Base-by-base conservation (phyloP, 2,797 vertebrate species). In the Emydoidea blandingii region DNA sequence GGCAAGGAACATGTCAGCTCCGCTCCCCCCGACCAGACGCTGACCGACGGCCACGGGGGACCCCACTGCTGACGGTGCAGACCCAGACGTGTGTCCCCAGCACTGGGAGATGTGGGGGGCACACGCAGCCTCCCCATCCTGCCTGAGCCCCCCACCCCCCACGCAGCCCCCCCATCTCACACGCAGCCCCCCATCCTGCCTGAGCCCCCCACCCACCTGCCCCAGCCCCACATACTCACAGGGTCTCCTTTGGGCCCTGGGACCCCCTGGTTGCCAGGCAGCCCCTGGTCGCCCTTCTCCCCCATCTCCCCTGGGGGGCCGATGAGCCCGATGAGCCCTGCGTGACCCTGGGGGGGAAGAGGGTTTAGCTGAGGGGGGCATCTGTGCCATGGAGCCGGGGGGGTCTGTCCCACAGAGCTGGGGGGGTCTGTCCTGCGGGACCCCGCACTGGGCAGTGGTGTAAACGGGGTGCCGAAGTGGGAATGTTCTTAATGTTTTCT, bases 211-310 rank as follows among this genome's bases (percentile, higher is more conserved):
- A 44, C 68, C 29, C 52, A 47, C 79, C 52, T 27, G 6, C 76
- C 52, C 56, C 47, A 59, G 41, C 53, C n/a, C 81, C 54, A 27
- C 47, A 81, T 50, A 97, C 98, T 96, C 97, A 99, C 99, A 52
- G 89, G 88, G 8, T 99, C 99, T 98, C 99, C 99, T 98, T 99
- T 99, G 85, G 98, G 90, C 56, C 99, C 99, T 3, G 89, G 98
- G 86, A 97, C 86, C 31, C 99, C 99, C 96, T 99, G 98, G 83
- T 92, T 97, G 59, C 99, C 99, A 2, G 99, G 99, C 27, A 99
- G 97, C 4, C 99, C 99, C 94, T 98, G 97, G 96, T 99, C 99
- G 57, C 99, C 99, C 95, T 99, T 99, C 98, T 99, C 99, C 4
- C 99, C 99, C 31, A 97, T 94, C 86, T 99, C 99, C 92, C 99